Conservation (phyloP, 2,797 vertebrate species). For the Chaunax sp. region DNA sequence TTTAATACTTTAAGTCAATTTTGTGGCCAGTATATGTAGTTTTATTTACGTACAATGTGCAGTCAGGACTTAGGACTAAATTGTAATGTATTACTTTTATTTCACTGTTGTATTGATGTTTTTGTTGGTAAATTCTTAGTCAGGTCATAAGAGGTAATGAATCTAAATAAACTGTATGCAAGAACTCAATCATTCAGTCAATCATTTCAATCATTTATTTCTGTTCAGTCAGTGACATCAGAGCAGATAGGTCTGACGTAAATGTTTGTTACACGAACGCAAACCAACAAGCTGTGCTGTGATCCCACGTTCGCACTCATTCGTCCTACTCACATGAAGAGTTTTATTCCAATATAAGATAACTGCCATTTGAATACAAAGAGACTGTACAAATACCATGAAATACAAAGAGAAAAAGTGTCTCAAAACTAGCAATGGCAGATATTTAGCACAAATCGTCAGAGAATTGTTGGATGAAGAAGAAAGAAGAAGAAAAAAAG, state of each 20-base stretch:
- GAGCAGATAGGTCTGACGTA: slow-evolving; percentile 63
- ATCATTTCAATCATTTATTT: slow-evolving; percentile 65
- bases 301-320: slow-evolving; percentile 42
- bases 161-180: no score
- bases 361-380: background rate
- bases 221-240: slow-evolving; percentile 53
- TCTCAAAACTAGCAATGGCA: background rate
- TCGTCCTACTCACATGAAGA: slow-evolving; percentile 26
- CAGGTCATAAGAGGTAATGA: slow-evolving; percentile 6
- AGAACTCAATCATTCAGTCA: no score
- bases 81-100: background rate
- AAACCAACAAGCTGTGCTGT: slow-evolving; percentile 45
- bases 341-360: slow-evolving; percentile 26
- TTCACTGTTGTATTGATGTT: background rate
- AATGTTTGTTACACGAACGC: no score
- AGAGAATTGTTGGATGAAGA: background rate
- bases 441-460: slow-evolving; percentile 3
- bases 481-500: background rate
- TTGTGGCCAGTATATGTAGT: no score
- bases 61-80: background rate
- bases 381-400: no score
- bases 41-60: no score
- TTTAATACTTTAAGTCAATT: no score
- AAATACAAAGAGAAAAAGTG: background rate
- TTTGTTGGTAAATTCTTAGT: background rate